Conservation (phyloP, 1,140 invertebrate genomes). For the Plectrocnemia conspersa region DNA sequence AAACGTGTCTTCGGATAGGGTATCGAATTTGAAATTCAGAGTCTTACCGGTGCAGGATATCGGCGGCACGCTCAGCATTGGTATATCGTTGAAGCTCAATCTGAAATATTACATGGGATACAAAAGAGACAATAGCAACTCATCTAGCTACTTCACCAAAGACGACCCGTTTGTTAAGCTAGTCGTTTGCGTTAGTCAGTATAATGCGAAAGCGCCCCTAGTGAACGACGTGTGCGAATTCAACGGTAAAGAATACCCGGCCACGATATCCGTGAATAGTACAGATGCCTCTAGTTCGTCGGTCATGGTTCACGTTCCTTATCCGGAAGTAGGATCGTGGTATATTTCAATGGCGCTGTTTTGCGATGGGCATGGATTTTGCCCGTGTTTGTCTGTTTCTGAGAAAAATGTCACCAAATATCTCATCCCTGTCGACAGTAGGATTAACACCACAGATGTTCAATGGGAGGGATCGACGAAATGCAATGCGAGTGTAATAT, state of each 20-base stretch:
- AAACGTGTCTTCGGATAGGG: conserved; percentile 57
- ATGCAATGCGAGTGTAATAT: conserved; percentile 53
- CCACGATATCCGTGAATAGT: conserved; percentile 54
- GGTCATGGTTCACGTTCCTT: conserved; percentile 62
- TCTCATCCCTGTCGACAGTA: conserved; percentile 38
- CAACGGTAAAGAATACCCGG: conserved; percentile 47
- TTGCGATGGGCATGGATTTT: conserved; percentile 47
- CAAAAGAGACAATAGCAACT: conserved; percentile 37
- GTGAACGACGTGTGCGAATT: conserved; percentile 54
- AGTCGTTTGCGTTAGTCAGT: conserved; percentile 57
- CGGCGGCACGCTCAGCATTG: conserved; percentile 63
- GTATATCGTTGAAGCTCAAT: conserved; percentile 57
- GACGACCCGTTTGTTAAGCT: conserved; percentile 47
- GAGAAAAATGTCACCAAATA: conserved; percentile 45
- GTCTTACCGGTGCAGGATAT: conserved; percentile 64
- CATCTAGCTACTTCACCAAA: conserved; percentile 42
- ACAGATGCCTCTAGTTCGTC: conserved; percentile 45
- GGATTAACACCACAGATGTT: conserved; percentile 16
- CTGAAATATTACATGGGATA: conserved; percentile 52
- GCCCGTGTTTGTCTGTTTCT: conserved; percentile 41
- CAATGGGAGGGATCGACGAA: conserved; percentile 33
- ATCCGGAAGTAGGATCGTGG: conserved; percentile 73
- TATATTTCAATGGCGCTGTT: conserved; percentile 65
- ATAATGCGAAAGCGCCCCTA: conserved; percentile 51
- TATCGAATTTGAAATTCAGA: conserved; percentile 60